Evolutionary conservation across 2,113 vertebrate species (phyloP).

Genomic region (Chunga burmeisteri): DNA sequence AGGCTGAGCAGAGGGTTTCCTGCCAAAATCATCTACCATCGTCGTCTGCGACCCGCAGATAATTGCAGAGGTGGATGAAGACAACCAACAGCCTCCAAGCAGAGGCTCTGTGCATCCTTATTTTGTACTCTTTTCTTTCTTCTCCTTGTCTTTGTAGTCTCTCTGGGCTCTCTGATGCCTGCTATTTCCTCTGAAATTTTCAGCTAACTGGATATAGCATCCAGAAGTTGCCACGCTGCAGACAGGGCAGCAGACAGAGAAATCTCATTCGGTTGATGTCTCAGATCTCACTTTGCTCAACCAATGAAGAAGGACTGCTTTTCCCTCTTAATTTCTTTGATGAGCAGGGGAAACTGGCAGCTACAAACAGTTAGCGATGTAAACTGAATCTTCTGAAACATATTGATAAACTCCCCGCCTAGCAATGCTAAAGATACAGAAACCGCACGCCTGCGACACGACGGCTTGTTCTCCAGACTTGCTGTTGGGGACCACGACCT

Average conservation of each 20-base stretch:
- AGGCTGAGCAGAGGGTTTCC: background rate
- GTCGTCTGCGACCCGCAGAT: background rate
- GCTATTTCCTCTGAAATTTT: background rate
- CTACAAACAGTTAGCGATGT: background rate
- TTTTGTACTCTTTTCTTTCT: background rate
- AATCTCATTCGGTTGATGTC: background rate
- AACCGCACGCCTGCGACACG: background rate
- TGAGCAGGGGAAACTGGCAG: background rate
- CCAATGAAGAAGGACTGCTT: background rate
- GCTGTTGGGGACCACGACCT: background rate
- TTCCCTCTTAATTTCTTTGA: background rate
- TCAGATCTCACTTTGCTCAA: background rate
- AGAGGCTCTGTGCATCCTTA: background rate
- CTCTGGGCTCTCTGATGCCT: background rate
- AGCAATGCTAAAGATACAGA: background rate
- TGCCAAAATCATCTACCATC: background rate
- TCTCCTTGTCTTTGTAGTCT: background rate
- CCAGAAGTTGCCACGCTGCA: background rate
- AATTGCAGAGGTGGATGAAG: slow-evolving; percentile 13
- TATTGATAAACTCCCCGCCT: background rate
- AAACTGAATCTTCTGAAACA: background rate
- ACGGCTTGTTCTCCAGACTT: background rate
- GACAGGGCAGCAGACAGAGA: background rate
- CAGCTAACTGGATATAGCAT: background rate
- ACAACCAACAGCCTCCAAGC: background rate